Percentiles rank a stretch among this genome's conserved stretches.
phyloP scores from a whole-genome alignment of 2,797 vertebrate genomes.

The Epinephelus coioides region DNA sequence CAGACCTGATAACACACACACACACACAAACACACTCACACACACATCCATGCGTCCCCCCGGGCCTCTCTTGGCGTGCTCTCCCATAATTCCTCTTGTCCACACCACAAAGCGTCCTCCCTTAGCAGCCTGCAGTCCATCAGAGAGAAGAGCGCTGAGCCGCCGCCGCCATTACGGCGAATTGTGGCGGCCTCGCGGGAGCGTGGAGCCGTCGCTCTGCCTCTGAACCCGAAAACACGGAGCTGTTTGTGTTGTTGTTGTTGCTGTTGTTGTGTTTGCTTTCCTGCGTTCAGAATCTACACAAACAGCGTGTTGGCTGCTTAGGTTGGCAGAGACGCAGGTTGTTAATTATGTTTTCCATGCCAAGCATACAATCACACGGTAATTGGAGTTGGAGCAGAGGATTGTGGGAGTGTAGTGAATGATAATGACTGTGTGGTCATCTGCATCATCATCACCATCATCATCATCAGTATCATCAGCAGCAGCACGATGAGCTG shows the following conservation, averaged over 20 bases:
- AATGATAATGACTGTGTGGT: conserved; percentile 75
- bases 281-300: conserved; percentile 68
- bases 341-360: conserved; percentile 82
- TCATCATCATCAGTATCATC: conserved; percentile 30
- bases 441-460: conserved; percentile 63
- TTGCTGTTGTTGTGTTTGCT: conserved; percentile 65
- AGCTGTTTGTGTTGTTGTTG: conserved; percentile 55
- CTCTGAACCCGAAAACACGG: conserved; percentile 67
- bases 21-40: conserved; percentile 7
- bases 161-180: conserved; percentile 60
- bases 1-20: conserved; percentile 20
- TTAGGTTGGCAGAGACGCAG: conserved; percentile 76
- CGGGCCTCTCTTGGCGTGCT: conserved; percentile 56
- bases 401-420: conserved; percentile 74
- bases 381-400: conserved; percentile 79
- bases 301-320: conserved; percentile 80
- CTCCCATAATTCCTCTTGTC: conserved; percentile 75
- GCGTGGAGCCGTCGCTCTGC: conserved; percentile 44
- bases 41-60: background rate
- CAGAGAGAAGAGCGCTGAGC: conserved; percentile 64
- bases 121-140: conserved; percentile 66
- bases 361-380: conserved; percentile 81
- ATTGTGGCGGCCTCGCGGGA: conserved; percentile 64
- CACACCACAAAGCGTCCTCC: conserved; percentile 75
- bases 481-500: conserved; percentile 19